A percentile compares a stretch with the other conserved stretches of the same genome.
These are phyloP conservation scores for Calameuta pallipes DNA, from an alignment of 2,888 invertebrate species.

Conservation along the genomic window DNA sequence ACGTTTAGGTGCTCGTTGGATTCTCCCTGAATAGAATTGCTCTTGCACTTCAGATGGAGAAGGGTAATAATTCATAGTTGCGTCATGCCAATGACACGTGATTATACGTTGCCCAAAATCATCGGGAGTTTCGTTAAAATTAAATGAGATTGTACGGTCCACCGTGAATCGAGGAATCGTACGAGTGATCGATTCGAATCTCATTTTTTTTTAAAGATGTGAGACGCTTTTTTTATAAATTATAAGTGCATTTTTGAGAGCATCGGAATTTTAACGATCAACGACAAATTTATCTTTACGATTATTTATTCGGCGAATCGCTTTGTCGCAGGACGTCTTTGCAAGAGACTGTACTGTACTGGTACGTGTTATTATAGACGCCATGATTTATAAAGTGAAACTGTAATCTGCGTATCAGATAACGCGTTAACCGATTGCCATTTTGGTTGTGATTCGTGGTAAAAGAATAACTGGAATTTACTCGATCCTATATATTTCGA, in stretches of 20 bases:
- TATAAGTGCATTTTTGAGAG: not conserved
- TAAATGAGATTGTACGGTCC: not conserved
- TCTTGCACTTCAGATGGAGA: slow-evolving; percentile 11
- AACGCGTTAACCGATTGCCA: not conserved
- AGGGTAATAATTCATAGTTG: slow-evolving; percentile 19
- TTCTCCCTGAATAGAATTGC: slow-evolving; percentile 1
- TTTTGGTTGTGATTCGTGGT: not conserved
- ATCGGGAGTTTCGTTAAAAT: not conserved
- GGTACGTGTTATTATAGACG: not conserved
- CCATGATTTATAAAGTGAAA: not conserved
- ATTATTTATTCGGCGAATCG: not conserved
- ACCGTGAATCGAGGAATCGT: not conserved
- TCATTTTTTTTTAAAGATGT: not conserved
- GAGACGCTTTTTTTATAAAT: not conserved
- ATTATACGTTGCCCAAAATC: slow-evolving; percentile 8
- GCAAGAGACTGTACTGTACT: not conserved
- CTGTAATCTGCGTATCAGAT: not conserved
- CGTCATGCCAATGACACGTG: slow-evolving; percentile 14
- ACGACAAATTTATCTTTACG: not conserved
- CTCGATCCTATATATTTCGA: not conserved
- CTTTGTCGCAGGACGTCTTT: not conserved
- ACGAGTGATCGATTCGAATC: not conserved
- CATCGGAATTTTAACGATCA: not conserved
- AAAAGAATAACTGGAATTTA: not conserved
- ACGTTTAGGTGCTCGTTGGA: not conserved